Base-by-base conservation (phyloP, 2,888 invertebrate species). In the Reticulitermes lucifugus region DNA sequence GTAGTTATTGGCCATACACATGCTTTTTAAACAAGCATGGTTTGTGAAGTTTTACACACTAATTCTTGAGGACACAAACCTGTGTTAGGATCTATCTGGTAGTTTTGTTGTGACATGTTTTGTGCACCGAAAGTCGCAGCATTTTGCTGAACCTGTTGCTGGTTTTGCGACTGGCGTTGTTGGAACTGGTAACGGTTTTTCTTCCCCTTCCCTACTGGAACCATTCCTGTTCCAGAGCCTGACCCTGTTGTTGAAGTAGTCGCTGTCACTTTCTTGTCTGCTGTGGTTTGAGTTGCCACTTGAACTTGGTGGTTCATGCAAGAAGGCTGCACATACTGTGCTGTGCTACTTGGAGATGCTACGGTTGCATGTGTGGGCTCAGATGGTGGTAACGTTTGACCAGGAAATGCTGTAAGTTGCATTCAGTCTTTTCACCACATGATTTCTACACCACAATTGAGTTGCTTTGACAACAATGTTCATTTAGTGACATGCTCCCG, bases 281-380 rank as follows among this genome's bases (percentile, higher is more conserved):
- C 88, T 87, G 93, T 93, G 6, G 94, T 94, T 89, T 94, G 94
- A 2, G 94, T 94, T 29, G 93, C 93, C 29, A 94, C 94, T 90
- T 94, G 94, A 75, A 93, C 93, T 89, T 94, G 93, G 88, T 92
- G 91, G 83, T 89, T 89, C 21, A 87, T 89, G 85, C 89, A 90
- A n/a, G 88, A 85, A 43, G 89, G 80, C 88, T 89, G 80, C 88
- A 87, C 84, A 41, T 85, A 85, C 79, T 87, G 86, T 88, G 88
- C 86, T 88, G 89, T 80, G 88, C 86, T 87, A 88, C 77, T 65
- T 35, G 84, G 55, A 14, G 75, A n/a, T n/a, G 79, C 43, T n/a
- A 55, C 22, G 22, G 73, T 25, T 21, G 60, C 35, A 59, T 25
- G 73, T 10, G 83, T 35, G 46, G 84, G 84, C 29, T 88, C 88